Evolutionary conservation across 2,113 vertebrate species (phyloP).

Genomic region (Hyperoodon ampullatus): DNA sequence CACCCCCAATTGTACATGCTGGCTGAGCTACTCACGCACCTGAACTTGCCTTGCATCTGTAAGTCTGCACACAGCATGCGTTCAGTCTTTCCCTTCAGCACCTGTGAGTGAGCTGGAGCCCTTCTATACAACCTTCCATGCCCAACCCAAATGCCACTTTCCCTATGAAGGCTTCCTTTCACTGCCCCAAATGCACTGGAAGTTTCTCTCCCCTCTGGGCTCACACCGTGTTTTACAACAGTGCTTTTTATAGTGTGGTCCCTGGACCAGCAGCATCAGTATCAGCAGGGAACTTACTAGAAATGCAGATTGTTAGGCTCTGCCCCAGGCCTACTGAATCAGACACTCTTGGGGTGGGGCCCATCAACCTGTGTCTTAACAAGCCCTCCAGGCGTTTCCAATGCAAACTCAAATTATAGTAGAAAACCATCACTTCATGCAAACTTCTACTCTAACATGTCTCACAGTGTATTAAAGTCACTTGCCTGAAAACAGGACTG

Average conservation of each 20-base stretch:
- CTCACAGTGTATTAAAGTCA: background rate
- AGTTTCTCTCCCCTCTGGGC: background rate
- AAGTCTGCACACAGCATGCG: fast-evolving
- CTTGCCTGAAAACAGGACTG: background rate
- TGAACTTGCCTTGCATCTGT: too few species aligned
- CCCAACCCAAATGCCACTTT: background rate
- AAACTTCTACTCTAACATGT: too few species aligned
- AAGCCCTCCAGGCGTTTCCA: too few species aligned
- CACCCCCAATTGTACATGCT: fast-evolving
- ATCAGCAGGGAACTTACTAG: background rate
- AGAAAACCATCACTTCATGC: background rate
- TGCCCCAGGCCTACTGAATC: background rate
- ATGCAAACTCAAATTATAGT: background rate
- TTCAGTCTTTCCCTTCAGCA: background rate
- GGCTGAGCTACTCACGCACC: background rate
- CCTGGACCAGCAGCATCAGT: background rate
- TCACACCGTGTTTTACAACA: background rate
- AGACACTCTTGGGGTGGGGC: background rate
- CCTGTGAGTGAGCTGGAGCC: background rate
- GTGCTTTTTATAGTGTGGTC: background rate
- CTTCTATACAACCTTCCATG: fast-evolving
- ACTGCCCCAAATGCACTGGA: too few species aligned
- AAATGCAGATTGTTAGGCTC: background rate
- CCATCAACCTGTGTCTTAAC: background rate
- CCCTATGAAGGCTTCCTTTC: background rate